phyloP scores from a whole-genome alignment of 2,797 vertebrate genomes.

The Tenualosa ilisha region DNA sequence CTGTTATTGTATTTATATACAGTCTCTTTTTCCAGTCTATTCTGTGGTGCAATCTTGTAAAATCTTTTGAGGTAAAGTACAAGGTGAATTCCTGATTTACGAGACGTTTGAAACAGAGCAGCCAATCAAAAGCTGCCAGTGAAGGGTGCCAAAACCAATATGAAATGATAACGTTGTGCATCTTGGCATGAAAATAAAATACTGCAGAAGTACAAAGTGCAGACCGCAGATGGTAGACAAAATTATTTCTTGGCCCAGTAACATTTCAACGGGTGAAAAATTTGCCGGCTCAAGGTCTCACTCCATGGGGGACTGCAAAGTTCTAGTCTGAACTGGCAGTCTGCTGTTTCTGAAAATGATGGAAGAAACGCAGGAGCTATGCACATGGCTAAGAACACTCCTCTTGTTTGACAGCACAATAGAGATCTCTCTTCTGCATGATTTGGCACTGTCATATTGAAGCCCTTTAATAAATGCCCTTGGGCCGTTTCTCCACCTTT shows the following conservation, averaged over 20 bases:
- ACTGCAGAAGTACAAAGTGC: not conserved
- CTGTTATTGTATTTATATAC: too few species aligned
- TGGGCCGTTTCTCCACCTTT: not conserved
- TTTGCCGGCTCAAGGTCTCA: not conserved
- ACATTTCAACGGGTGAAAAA: not conserved
- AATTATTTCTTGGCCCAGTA: slow-evolving; percentile 2
- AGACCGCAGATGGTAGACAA: not conserved
- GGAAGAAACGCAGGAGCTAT: not conserved
- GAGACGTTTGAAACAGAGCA: not conserved
- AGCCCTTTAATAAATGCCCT: slow-evolving; percentile 22
- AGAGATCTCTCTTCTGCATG: slow-evolving; percentile 16
- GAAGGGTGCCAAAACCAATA: slow-evolving; percentile 17
- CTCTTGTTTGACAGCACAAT: slow-evolving; percentile 24
- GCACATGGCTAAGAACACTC: slow-evolving; percentile 1
- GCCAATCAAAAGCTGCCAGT: not conserved
- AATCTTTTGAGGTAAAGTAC: not conserved
- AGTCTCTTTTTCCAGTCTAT: not conserved
- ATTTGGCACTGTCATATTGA: not conserved
- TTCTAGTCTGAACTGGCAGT: slow-evolving; percentile 24
- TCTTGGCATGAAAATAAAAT: not conserved
- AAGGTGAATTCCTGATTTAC: not conserved
- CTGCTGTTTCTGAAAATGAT: not conserved
- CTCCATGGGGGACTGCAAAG: slow-evolving; percentile 18
- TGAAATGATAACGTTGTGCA: not conserved
- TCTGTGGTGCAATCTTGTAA: not conserved